A percentile compares a stretch with the other conserved stretches of the same genome.
Evolutionary conservation across 2,888 invertebrate species (phyloP).

Genomic region (Cheilosia grossa): DNA sequence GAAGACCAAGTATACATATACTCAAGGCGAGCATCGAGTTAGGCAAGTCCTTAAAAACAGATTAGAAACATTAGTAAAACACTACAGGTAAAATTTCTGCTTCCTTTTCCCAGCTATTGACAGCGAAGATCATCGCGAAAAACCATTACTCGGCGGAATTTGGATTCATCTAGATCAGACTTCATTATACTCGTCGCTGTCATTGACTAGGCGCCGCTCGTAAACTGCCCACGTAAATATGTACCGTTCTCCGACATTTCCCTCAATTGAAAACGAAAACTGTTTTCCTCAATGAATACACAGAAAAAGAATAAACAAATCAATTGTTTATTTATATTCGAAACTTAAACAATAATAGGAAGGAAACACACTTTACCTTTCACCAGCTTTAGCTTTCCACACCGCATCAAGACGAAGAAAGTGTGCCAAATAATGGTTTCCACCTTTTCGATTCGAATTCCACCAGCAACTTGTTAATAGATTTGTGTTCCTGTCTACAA

Average conservation of each 20-base stretch:
- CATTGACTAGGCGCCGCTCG: conserved; percentile 38
- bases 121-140: too few species aligned
- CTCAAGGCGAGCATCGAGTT: too few species aligned
- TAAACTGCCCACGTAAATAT: conserved; percentile 33
- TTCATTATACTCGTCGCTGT: not conserved
- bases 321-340: conserved; percentile 21
- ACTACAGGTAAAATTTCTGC: too few species aligned
- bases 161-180: not conserved
- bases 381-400: not conserved
- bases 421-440: conserved; percentile 34
- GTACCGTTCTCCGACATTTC: conserved; percentile 28
- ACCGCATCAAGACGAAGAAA: conserved; percentile 5
- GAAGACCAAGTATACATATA: too few species aligned
- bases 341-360: conserved; percentile 8
- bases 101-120: too few species aligned
- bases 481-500: conserved; percentile 61
- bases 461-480: conserved; percentile 39
- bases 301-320: conserved; percentile 9
- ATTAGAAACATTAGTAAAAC: too few species aligned
- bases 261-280: not conserved
- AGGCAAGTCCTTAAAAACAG: too few species aligned
- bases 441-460: conserved; percentile 33
- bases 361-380: conserved; percentile 40
- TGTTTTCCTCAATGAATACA: conserved; percentile 37
- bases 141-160: too few species aligned